Base-by-base conservation (phyloP, 2,888 invertebrate species). In the Leptopilina myrica region DNA sequence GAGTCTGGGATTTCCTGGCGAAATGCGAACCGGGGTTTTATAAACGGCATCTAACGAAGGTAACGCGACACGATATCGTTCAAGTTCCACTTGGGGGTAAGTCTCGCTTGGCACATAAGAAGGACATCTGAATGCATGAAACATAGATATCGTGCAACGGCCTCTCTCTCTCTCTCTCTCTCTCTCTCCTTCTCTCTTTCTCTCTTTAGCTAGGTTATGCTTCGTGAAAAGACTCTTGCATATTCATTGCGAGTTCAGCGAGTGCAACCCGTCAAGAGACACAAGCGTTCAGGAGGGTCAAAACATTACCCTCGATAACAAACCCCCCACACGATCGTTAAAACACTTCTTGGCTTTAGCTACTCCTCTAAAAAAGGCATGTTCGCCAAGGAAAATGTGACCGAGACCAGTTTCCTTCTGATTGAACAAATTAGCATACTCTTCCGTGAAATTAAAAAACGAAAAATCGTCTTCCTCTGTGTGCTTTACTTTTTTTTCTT, bases 101-200 rank as follows among this genome's bases (percentile, higher is more conserved):
- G 76, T 76, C 77, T 20, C 78, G 49, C 49, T 49, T 62, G 62
- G 79, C 78, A 84, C 82, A 83, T 89, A 88, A 89, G 87, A 85
- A 89, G 89, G 87, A 76, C 86, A 89, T 87, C 88, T 88, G 88
- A 88, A 89, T 89, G 89, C 89, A 89, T 89, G 88, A 86, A 89
- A 87, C 86, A 88, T 85, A 86, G 84, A 84, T 80, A 73, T 66
- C 73, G 69, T 66, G 56, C 56, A 14, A 46, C 20, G 80, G 80
- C 76, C 79, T 69, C 76, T 78, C 77, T 46, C 33, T 3, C 33
- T 33, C 33, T 33, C 33, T 33, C 49, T 49, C 8, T 4, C 49
- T n/a, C n/a, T n/a, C n/a, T n/a, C n/a, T n/a, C n/a, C n/a, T n/a
- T 33, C 33, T 33, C 49, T 49, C 49, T 49, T 49, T 5, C 43